These are phyloP conservation scores for Prionace glauca DNA, from an alignment of 2,797 vertebrate species.

Conservation along the genomic window DNA sequence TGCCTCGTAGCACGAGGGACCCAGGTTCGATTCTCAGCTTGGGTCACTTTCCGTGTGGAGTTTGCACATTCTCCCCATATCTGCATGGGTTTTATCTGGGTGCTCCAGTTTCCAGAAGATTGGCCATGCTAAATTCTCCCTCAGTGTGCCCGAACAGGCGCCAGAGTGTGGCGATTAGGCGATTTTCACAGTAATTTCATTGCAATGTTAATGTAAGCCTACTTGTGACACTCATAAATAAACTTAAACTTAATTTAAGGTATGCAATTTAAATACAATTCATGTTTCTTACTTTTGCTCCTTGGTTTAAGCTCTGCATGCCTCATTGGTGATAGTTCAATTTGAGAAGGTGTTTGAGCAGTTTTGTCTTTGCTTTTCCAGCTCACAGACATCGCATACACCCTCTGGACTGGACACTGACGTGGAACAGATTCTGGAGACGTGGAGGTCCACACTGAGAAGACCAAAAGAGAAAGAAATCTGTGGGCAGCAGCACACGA, in stretches of 20 bases:
- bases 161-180: no score
- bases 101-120: no score
- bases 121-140: no score
- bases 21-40: no score
- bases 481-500: background rate
- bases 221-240: no score
- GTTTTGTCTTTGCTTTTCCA: background rate
- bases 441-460: background rate
- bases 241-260: background rate
- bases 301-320: background rate
- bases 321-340: background rate
- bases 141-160: no score
- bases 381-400: background rate
- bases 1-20: no score
- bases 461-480: background rate
- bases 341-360: background rate
- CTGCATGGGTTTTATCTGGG: no score
- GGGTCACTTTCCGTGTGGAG: no score
- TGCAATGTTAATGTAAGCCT: no score
- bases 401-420: background rate
- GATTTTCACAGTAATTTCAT: no score
- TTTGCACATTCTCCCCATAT: no score
- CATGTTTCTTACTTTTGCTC: background rate
- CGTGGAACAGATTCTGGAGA: background rate
- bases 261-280: background rate